Evolutionary conservation across 2,888 invertebrate genomes (phyloP), one percentile per base, ranked within the genome.

Genomic region (Leucoptera coffeella): DNA sequence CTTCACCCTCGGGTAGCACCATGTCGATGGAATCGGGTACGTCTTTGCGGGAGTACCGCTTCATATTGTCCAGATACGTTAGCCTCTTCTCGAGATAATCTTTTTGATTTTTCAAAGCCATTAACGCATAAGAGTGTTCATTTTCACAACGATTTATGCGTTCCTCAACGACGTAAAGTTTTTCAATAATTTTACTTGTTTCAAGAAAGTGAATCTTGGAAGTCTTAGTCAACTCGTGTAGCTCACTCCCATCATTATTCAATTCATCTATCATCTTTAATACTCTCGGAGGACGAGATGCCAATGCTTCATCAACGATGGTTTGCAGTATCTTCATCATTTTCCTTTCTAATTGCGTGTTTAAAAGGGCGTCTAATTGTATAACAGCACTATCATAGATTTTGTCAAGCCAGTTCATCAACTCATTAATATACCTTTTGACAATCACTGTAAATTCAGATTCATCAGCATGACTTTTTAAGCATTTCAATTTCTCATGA

Each of bases 391-490:
- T 48, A 41, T 67, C 65, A 29, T 50, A 40, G 27, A 59, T 57
- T 45, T 50, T 57, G 36, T 69, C 69, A 23, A 61, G 30, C 64
- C 64, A 69, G 15, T 43, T 28, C 12, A 60, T 39, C 22, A 67
- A 43, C 30, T 64, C 54, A 22, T 61, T 52, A 2, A 39, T 32
- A 23, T 40, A 40, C 14, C 39, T 35, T 55, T 47, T 14, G 3
- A 22, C 14, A 19, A n/a, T n/a, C 4, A 50, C 15, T 28, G 37
- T 43, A 35, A 55, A 61, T 36, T 58, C 54, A 10, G 40, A 37
- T 12, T 48, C 40, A 30, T 40, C 38, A 20, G 39, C 33, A 33
- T 35, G 47, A 27, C 38, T 47, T 36, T 45, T 47, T 19, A 57
- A 55, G 33, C 49, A 54, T 38, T 47, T 54, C 6, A 56, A 33